These are phyloP conservation scores for Numenius arquata DNA, from an alignment of 2,113 vertebrate genomes.

Conservation along the genomic window DNA sequence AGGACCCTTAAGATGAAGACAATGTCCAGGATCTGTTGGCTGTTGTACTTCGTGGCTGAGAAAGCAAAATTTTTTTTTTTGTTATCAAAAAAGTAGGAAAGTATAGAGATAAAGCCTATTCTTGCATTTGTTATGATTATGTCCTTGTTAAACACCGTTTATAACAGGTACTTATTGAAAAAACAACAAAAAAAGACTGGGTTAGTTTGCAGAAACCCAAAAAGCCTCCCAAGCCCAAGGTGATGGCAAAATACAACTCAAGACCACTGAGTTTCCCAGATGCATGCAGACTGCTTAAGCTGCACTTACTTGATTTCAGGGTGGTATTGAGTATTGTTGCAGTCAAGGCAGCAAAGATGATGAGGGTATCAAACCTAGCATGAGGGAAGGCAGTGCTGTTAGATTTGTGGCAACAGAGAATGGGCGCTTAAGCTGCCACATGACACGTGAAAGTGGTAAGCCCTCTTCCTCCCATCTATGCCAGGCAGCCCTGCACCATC, in stretches of 20 bases:
- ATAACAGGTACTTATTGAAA: background rate
- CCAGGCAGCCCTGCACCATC: background rate
- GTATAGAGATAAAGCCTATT: background rate
- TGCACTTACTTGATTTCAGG: constrained; percentile 80
- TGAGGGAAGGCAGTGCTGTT: constrained; percentile 11
- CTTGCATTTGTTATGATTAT: background rate
- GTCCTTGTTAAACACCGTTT: background rate
- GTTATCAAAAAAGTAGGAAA: background rate
- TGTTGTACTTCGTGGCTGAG: constrained; percentile 80
- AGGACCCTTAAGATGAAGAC: constrained; percentile 90
- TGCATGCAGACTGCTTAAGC: constrained; percentile 38
- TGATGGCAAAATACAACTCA: background rate
- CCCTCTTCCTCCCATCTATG: background rate
- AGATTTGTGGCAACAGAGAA: background rate
- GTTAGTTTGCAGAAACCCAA: background rate
- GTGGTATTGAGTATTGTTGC: constrained; percentile 81
- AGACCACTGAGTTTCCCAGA: background rate
- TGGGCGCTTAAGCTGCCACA: background rate
- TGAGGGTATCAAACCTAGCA: constrained; percentile 89
- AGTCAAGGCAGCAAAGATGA: constrained; percentile 86
- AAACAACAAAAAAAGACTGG: background rate
- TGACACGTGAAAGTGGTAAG: fast-evolving
- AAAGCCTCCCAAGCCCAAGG: background rate
- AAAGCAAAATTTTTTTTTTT: background rate
- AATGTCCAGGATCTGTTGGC: constrained; percentile 90